Evolutionary conservation across 2,113 vertebrate species (phyloP), one percentile per base, ranked within the genome.

Genomic region (Cheilinus undulatus): DNA sequence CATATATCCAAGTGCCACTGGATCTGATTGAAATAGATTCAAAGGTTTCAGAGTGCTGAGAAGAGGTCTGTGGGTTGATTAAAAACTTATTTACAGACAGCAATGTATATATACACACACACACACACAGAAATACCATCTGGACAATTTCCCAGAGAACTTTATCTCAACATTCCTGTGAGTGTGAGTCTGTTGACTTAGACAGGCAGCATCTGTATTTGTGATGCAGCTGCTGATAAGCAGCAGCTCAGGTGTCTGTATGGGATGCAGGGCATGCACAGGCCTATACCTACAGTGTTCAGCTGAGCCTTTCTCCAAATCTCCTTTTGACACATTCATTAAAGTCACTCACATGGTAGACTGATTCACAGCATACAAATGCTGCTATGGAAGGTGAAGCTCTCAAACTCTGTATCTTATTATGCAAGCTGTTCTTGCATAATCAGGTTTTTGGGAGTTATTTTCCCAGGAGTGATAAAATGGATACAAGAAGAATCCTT

Each of bases 151-250:
- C 15, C 48, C 57, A 74, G 6, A 30, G 20, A 45, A 73, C 28
- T 54, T 78, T 78, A 82, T 85, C 76, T 73, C 17, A 3, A 49
- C 53, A 69, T 78, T 84, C 66, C 80, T 73, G 45, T 32, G 69
- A 79, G 69, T 45, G 10, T 14, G 14, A 3, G 51, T 59, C 15
- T 69, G 70, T 67, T 80, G 63, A 73, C 68, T 45, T 69, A 19
- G 52, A 8, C 24, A 43, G 38, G 42, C 24, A 57, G 53, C 52
- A 54, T 80, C 53, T 0, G 28, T 77, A 66, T 69, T 73, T 85
- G 62, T 58, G 76, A 87, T 82, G 71, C 62, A 51, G 22, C 22
- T 19, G 52, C 45, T 56, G 58, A 90, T 80, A 85, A 69, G 61
- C 6, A 68, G 26, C 19, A 69, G 78, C 70, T 73, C 52, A 75